A percentile compares a stretch with the other conserved stretches of the same genome.
These are phyloP conservation scores for Branchinecta sandiegonensis DNA, from an alignment of 2,888 invertebrate species.

Conservation along the genomic window DNA sequence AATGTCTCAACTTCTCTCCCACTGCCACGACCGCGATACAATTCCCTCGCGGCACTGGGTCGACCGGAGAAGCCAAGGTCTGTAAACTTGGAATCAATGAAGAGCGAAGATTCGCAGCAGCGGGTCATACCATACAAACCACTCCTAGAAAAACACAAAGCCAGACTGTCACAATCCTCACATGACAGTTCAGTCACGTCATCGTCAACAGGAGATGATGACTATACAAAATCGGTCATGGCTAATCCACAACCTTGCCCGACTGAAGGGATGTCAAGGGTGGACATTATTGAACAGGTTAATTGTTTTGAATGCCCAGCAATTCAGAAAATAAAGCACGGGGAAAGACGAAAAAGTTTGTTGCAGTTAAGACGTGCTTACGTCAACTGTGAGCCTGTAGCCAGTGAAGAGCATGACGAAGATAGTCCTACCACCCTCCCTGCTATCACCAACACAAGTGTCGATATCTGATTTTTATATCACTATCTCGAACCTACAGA, in stretches of 20 bases:
- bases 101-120: not conserved
- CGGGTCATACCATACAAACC: not conserved
- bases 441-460: too few species aligned
- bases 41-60: not conserved
- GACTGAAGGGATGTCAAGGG: not conserved
- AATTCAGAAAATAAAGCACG: not conserved
- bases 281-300: not conserved
- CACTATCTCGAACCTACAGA: too few species aligned
- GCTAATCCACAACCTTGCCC: not conserved
- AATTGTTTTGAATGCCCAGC: too few species aligned
- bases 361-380: not conserved
- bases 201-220: not conserved
- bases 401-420: not conserved
- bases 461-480: too few species aligned
- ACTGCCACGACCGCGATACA: not conserved
- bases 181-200: not conserved
- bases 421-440: not conserved
- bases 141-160: not conserved
- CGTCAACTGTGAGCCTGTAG: not conserved
- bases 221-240: not conserved
- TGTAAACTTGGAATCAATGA: not conserved
- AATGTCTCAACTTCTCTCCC: not conserved
- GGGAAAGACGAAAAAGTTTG: not conserved
- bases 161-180: not conserved
- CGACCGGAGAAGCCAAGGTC: conserved; percentile 8